These are phyloP conservation scores for Leptoteleia sp. DNA, from an alignment of 1,140 invertebrate genomes.

Conservation along the genomic window DNA sequence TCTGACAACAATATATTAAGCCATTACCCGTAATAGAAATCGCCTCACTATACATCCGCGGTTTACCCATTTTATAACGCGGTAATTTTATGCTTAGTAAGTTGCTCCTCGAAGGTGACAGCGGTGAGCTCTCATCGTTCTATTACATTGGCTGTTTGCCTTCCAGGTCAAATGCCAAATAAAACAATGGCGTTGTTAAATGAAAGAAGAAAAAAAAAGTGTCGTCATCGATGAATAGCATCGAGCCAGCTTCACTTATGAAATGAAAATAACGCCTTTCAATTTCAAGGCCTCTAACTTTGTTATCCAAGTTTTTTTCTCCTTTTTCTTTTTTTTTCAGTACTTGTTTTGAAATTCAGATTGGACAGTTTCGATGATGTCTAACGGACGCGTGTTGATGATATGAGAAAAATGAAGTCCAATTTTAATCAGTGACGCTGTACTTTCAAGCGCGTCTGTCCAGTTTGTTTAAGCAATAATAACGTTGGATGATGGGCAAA, in stretches of 20 bases:
- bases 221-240: slow-evolving; percentile 9
- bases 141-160: slow-evolving; percentile 23
- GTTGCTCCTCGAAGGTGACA: slow-evolving; percentile 32
- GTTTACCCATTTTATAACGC: no score
- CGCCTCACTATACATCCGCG: no score
- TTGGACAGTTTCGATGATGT: no score
- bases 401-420: no score
- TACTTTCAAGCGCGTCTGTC: not conserved
- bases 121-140: slow-evolving; percentile 2
- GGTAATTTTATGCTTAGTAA: slow-evolving; percentile 40
- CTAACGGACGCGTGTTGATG: no score
- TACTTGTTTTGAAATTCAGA: slow-evolving; percentile 5
- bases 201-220: slow-evolving; percentile 9
- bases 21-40: no score
- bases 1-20: slow-evolving; percentile 26
- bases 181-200: slow-evolving; percentile 22
- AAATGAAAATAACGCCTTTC: slow-evolving; percentile 8
- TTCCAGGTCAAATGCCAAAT: slow-evolving; percentile 39
- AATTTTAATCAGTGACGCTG: no score
- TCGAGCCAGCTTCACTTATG: not conserved
- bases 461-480: not conserved
- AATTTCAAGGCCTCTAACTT: slow-evolving; percentile 11
- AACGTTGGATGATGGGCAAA: slow-evolving; percentile 4
- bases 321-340: no score
- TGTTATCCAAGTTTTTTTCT: slow-evolving; percentile 5